Percentiles rank a stretch among this genome's conserved stretches.
These are phyloP conservation scores for Emydocephalus ijimae DNA, from an alignment of 2,113 vertebrate species.

Conservation along the genomic window DNA sequence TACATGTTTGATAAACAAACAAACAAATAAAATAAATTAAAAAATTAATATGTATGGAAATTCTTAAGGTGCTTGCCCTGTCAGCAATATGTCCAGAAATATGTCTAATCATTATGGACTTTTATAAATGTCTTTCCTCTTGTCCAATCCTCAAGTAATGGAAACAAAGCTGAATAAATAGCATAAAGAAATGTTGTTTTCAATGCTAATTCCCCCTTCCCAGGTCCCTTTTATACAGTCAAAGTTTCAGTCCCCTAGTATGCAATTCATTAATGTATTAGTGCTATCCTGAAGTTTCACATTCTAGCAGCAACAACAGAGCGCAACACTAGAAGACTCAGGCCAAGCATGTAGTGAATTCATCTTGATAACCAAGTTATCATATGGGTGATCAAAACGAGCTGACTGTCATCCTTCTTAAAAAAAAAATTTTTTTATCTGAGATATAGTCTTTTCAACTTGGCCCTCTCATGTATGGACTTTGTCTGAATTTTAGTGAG, in stretches of 20 bases:
- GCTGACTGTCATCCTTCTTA: slow-evolving; percentile 52
- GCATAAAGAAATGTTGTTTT: background rate
- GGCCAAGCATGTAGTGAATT: background rate
- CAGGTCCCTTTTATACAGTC: background rate
- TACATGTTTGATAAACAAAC: too few species aligned
- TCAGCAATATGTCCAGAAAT: background rate
- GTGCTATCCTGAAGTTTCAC: background rate
- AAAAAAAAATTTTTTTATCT: slow-evolving; percentile 50
- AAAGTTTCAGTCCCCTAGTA: slow-evolving; percentile 1
- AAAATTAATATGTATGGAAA: too few species aligned
- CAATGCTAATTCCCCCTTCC: fast-evolving
- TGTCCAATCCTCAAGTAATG: background rate
- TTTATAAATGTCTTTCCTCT: background rate
- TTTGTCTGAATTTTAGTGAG: slow-evolving; percentile 78
- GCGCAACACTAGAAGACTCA: background rate
- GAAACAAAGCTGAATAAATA: background rate
- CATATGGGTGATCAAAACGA: slow-evolving; percentile 19
- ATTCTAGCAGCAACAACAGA: background rate
- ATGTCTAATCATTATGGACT: background rate
- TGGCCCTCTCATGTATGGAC: slow-evolving; percentile 74
- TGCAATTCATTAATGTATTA: background rate
- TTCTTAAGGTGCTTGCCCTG: background rate
- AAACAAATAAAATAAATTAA: too few species aligned
- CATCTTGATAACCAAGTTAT: slow-evolving; percentile 4
- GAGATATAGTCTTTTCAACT: slow-evolving; percentile 76